Evolutionary conservation across 2,888 invertebrate genomes (phyloP), one percentile per base, ranked within the genome.

Genomic region (Noctua comes): DNA sequence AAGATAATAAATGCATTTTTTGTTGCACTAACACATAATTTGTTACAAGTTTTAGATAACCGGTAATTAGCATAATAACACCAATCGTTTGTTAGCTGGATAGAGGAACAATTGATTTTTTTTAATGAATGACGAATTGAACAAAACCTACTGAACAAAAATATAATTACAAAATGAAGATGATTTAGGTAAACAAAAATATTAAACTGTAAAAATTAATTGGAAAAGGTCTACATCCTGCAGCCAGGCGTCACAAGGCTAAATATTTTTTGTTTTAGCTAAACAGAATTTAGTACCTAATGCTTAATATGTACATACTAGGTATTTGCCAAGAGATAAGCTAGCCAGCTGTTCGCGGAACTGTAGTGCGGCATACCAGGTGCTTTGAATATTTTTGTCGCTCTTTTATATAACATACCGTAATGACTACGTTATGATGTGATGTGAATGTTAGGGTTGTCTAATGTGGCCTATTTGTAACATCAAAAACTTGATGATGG

Each of bases 301-400:
- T 80, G 51, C 68, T 71, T 36, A 73, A 78, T 79, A 79, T 59
- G 40, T 66, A 43, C 24, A 11, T 40, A 70, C 27, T 31, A 31
- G 66, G 68, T 68, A 71, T 73, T 64, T 27, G 36, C 21, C 43
- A 71, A 64, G 54, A 85, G 77, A 77, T 80, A 83, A 73, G 66
- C 76, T 36, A 59, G 73, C 70, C 70, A 73, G 73, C 59, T 62
- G 68, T 85, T 82, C 76, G 46, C 40, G 48, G 79, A 85, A 74
- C 71, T 66, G 46, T 70, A 54, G 68, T 27, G 57, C 31, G 21
- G 59, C 80, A 70, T 80, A 72, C 83, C 70, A 59, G 78, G 65
- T 68, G 64, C 76, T 80, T 80, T 65, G 74, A 83, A 87, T 88
- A 82, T 85, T 88, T 86, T 83, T 81, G 81, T 84, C 65, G 51